Base-by-base conservation (phyloP, 2,888 invertebrate species). In the Caenorhabditis wallacei region DNA sequence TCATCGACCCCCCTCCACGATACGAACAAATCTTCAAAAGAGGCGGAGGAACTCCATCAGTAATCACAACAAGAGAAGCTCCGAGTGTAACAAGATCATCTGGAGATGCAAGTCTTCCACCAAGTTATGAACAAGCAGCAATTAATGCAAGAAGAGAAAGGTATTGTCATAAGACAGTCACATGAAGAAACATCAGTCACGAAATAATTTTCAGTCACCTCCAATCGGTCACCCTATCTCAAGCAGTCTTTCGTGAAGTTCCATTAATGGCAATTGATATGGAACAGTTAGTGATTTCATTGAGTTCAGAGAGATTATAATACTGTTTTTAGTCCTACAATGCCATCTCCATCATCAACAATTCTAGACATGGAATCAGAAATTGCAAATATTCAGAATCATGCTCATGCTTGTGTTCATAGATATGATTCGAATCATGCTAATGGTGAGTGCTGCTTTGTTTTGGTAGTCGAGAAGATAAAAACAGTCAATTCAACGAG, bases 11-110 rank as follows among this genome's bases (percentile, higher is more conserved):
- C 16, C 82, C 82, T n/a, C 82, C 82, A 1, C 24, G 82, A 54
- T 82, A 82, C 30, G 82, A 82, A 8, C 82, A 82, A 59, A 75
- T 82, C 1, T 82, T 82, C 66, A 82, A 82, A 53, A 26, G 71
- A n/a, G 76, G 69, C 5, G 80, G 74, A 20, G 68, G 69, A 8
- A 4, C 57, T 20, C 80, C 80, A 56, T 43, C 68, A 1, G 69
- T 75, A 3, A 54, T 75, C 54, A 74, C 80, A 8, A 80, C 80
- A 11, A 20, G 68, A 18, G 63, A 74, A 26, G 61, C 74, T 48
- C 74, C 80, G 10, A 69, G 69, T 53, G 66, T 66, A 18, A 71
- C 79, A 4, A 70, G 56, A 30, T 70, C 78, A 37, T 70, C 78
- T 18, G 70, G 71, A 64, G 80, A 72, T 22, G 64, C 48, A 3